Base-by-base conservation (phyloP, 2,113 vertebrate species). In the Pteronura brasiliensis region DNA sequence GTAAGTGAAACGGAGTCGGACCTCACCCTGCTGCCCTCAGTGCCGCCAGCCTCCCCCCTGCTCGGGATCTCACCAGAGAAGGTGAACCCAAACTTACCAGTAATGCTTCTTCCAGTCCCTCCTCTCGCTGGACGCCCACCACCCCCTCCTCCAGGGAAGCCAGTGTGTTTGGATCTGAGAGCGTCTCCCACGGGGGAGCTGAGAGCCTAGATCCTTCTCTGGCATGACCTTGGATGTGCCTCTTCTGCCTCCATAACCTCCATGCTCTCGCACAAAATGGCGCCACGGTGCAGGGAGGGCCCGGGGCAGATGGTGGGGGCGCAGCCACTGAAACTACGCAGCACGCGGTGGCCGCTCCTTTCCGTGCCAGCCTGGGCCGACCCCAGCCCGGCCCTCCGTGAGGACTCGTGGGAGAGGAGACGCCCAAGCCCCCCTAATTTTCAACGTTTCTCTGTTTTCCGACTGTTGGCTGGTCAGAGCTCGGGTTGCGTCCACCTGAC, bases 291-390 rank as follows among this genome's bases (percentile, higher is more conserved):
- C 67, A 20, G 7, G 47, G 49, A 55, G 31, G 72, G 10, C 21
- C 7, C 3, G 55, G 71, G 27, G 2, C 3, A 44, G 31, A 1
- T 1, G 21, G 4, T 0, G 31, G 4, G 11, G 7, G 4, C 7
- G 47, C 8, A 34, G 15, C 11, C 39, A 2, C 15, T 7, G 21
- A 11, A 20, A 8, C 65, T 23, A 0, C 4, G 29, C 23, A 17
- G 2, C 34, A 31, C 20, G 14, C 3, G 3, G 34, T 25, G 42
- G 21, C 59, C 0, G 0, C 18, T 44, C 11, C 1, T 42, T 6
- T 13, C 71, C 5, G 36, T 13, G 36, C 36, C 36, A 15, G 1
- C 65, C 18, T 0, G 0, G 63, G 44, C 67, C 36, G 29, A 1
- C 34, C 21, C 6, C 7, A 36, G 23, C 25, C 27, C 8, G 27